Conservation (phyloP, 2,797 vertebrate genomes). For the Vespertilio murinus region DNA sequence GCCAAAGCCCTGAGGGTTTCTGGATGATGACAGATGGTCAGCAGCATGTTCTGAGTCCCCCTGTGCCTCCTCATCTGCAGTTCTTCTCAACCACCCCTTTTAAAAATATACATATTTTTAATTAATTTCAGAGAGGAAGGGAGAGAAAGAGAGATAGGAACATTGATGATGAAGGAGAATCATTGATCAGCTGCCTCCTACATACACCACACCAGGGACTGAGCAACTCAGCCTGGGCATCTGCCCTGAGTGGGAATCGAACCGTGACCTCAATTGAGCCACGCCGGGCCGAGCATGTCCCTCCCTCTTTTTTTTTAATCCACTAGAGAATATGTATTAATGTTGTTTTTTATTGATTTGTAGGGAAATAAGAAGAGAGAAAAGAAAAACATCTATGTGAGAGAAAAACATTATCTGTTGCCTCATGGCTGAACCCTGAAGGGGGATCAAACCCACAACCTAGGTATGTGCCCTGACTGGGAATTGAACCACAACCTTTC, state of each 20-base stretch:
- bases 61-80: not conserved
- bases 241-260: too few relatives aligned
- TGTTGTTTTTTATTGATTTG: not conserved
- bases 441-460: not conserved
- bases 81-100: not conserved
- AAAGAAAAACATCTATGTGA: not conserved
- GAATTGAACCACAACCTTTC: not conserved
- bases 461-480: not conserved
- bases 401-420: not conserved
- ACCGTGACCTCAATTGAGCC: too few relatives aligned
- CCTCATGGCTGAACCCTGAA: not conserved
- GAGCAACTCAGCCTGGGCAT: too few relatives aligned
- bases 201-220: too few relatives aligned
- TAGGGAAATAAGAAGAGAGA: not conserved
- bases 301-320: not conserved
- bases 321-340: not conserved
- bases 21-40: slow-evolving; percentile 43
- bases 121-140: not conserved
- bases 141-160: not conserved
- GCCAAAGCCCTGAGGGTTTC: slow-evolving; percentile 61
- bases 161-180: not conserved
- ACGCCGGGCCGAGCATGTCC: accelerated
- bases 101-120: too few relatives aligned
- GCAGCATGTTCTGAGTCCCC: not conserved
- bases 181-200: not conserved